A percentile compares a stretch with the other conserved stretches of the same genome.
Conservation (phyloP, 2,113 vertebrate species). For the Meleagris gallopavo region DNA sequence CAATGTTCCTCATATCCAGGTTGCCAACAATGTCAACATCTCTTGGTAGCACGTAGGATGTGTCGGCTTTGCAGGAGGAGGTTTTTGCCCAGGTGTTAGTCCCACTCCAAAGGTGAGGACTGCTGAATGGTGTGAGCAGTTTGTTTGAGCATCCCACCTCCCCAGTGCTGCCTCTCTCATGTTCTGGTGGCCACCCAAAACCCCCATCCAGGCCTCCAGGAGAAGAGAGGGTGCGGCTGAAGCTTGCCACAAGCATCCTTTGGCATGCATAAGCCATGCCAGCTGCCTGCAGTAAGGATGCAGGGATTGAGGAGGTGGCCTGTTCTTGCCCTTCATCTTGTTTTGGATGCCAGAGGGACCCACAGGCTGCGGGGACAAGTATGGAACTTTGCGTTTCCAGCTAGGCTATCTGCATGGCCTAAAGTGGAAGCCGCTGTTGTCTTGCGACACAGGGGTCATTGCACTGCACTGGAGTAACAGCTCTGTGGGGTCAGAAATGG, state of each 20-base stretch:
- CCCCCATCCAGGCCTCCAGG: rapidly evolving
- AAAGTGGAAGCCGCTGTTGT: rapidly evolving
- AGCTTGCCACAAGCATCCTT: not conserved
- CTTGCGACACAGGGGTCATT: not conserved
- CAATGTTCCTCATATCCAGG: not conserved
- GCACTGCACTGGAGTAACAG: not conserved
- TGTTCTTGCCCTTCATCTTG: not conserved
- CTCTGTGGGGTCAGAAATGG: rapidly evolving
- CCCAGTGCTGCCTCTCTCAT: not conserved
- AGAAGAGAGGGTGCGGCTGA: not conserved
- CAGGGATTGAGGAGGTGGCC: not conserved
- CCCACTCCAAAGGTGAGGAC: not conserved
- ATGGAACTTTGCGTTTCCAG: rapidly evolving
- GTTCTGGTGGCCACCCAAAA: not conserved
- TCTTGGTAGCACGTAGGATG: not conserved
- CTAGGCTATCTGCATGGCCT: not conserved
- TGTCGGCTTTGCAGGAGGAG: not conserved
- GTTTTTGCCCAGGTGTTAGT: not conserved
- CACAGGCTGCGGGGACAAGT: not conserved
- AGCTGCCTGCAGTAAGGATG: not conserved
- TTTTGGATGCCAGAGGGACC: rapidly evolving
- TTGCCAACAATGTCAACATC: not conserved
- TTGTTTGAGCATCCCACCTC: not conserved
- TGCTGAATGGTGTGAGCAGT: not conserved
- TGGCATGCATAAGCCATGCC: not conserved